Evolutionary conservation across 2,888 invertebrate species (phyloP).

Genomic region (Calliopum simillimum): DNA sequence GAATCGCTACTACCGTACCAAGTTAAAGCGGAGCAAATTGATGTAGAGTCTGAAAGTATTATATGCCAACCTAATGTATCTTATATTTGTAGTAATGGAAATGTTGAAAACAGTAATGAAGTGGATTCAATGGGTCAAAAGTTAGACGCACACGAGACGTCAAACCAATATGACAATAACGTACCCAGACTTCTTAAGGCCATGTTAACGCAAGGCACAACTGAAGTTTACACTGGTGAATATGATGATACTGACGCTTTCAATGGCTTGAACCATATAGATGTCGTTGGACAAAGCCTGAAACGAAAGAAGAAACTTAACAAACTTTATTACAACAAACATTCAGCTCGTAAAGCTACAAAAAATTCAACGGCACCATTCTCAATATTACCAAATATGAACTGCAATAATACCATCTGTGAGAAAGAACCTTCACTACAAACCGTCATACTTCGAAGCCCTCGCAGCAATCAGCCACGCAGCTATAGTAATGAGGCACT

Average conservation of each 20-base stretch:
- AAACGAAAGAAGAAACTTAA: conserved; percentile 10
- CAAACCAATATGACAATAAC: background rate
- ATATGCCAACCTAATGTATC: conserved; percentile 43
- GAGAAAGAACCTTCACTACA: conserved; percentile 39
- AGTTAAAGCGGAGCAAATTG: conserved; percentile 19
- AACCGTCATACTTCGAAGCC: conserved; percentile 50
- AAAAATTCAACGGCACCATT: background rate
- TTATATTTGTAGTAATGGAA: conserved; percentile 28
- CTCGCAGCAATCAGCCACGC: conserved; percentile 54
- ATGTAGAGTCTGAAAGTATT: conserved; percentile 38
- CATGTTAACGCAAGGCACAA: background rate
- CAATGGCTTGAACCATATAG: background rate
- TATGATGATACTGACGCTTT: background rate
- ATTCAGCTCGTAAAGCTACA: background rate
- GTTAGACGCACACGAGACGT: background rate
- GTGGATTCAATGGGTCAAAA: too few species aligned
- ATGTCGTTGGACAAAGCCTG: background rate
- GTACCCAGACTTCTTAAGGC: background rate
- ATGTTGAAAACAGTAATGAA: background rate
- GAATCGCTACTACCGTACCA: background rate
- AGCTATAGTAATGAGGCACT: conserved; percentile 66
- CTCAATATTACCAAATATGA: background rate
- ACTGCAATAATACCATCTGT: background rate
- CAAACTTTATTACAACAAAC: conserved; percentile 11
- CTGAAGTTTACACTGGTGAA: background rate